A percentile compares a stretch with the other conserved stretches of the same genome.
These are phyloP conservation scores for Palythoa grandiflora DNA, from an alignment of 92 coral and sea anemone genomes.

Conservation along the genomic window DNA sequence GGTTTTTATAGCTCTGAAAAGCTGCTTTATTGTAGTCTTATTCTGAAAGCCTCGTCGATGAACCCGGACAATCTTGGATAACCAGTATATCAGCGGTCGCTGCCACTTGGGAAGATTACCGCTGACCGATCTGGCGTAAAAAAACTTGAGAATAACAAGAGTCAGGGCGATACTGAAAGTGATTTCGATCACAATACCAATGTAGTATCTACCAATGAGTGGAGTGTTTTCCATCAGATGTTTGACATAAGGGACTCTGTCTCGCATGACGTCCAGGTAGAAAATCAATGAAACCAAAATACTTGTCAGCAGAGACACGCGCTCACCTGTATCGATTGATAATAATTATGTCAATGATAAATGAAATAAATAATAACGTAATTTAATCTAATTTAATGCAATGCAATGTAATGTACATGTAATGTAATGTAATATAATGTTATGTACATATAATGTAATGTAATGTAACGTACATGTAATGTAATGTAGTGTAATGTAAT, in stretches of 20 bases:
- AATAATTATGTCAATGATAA: not conserved
- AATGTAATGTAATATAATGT: too few species aligned
- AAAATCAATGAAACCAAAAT: slow-evolving; percentile 42
- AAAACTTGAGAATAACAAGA: slow-evolving; percentile 13
- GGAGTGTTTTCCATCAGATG: slow-evolving; percentile 37
- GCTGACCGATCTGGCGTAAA: slow-evolving; percentile 33
- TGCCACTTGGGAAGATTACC: slow-evolving; percentile 44
- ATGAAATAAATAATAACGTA: too few species aligned
- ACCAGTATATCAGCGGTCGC: slow-evolving; percentile 43
- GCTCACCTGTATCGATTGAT: slow-evolving; percentile 23
- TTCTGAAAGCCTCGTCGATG: slow-evolving; percentile 45
- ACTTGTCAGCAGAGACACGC: slow-evolving; percentile 42
- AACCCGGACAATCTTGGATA: slow-evolving; percentile 35
- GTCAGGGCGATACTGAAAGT: slow-evolving; percentile 41
- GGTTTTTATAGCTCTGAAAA: slow-evolving; percentile 18
- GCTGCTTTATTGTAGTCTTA: slow-evolving; percentile 5
- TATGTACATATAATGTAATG: too few species aligned
- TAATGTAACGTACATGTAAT: too few species aligned
- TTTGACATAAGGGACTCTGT: slow-evolving; percentile 38
- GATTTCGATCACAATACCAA: slow-evolving; percentile 36
- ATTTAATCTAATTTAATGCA: too few species aligned
- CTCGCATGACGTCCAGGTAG: slow-evolving; percentile 42
- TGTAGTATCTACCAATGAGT: slow-evolving; percentile 44
- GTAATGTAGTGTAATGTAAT: too few species aligned
- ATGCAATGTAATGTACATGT: too few species aligned